A percentile compares a stretch with the other conserved stretches of the same genome.
Conservation (phyloP, 1,140 invertebrate genomes). For the Drosophila grimshawi region DNA sequence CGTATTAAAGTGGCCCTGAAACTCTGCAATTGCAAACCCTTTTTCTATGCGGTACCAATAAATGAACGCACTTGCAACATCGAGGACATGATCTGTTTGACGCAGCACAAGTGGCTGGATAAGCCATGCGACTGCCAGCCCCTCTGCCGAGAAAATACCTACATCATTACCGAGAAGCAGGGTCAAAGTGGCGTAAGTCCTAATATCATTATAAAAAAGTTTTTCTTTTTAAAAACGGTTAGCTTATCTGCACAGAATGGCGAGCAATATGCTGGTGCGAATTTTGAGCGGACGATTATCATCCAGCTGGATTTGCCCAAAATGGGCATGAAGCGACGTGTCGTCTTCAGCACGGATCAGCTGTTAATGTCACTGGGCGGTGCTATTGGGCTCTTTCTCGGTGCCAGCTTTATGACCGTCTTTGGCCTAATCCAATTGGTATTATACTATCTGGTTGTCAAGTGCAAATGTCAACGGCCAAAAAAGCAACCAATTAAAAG, state of each 20-base stretch:
- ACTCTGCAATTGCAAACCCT: conserved; percentile 73
- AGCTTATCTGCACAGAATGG: conserved; percentile 34
- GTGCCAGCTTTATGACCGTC: conserved; percentile 79
- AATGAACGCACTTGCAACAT: conserved; percentile 53
- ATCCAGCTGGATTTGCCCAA: conserved; percentile 65
- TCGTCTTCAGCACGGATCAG: conserved; percentile 79
- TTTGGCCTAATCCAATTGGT: conserved; percentile 62
- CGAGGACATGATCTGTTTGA: conserved; percentile 65
- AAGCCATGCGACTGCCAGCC: conserved; percentile 58
- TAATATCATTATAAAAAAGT: background rate
- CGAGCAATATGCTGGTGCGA: conserved; percentile 35
- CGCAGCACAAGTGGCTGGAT: conserved; percentile 59
- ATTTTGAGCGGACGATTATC: conserved; percentile 69
- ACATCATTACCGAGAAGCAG: conserved; percentile 47
- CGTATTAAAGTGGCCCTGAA: conserved; percentile 62
- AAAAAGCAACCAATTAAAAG: background rate
- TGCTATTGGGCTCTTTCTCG: conserved; percentile 76
- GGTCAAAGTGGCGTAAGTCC: conserved; percentile 48
- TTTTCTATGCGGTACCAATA: conserved; percentile 62
- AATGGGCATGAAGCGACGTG: conserved; percentile 74
- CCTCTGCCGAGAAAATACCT: conserved; percentile 61
- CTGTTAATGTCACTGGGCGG: conserved; percentile 79
- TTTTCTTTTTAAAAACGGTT: background rate
- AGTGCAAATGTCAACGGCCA: conserved; percentile 40
- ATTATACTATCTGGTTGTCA: conserved; percentile 44